A percentile compares a stretch with the other conserved stretches of the same genome.
phyloP scores from a whole-genome alignment of 2,797 vertebrate species.

The Miichthys miiuy region DNA sequence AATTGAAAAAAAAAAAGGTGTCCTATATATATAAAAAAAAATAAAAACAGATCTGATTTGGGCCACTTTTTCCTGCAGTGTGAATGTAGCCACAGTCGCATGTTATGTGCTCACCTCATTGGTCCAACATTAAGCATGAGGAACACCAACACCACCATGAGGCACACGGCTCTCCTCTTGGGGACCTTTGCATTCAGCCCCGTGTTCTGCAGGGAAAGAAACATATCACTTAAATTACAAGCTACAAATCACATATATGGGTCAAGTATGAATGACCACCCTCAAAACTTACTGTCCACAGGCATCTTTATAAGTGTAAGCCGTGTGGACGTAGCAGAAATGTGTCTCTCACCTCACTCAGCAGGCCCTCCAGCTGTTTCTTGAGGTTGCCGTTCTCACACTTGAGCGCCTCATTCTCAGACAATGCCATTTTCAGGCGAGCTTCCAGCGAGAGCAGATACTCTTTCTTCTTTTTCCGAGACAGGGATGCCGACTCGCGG shows the following conservation, averaged over 20 bases:
- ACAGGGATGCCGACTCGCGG: constrained; percentile 95
- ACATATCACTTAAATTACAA: constrained; percentile 4
- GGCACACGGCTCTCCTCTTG: constrained; percentile 92
- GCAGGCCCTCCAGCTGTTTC: constrained; percentile 91
- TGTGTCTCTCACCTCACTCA: constrained; percentile 87
- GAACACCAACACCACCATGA: constrained; percentile 92
- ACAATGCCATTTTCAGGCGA: constrained; percentile 89
- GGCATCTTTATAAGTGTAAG: neutral
- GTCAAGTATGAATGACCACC: neutral
- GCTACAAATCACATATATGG: neutral
- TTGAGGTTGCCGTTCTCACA: constrained; percentile 93
- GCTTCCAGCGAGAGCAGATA: constrained; percentile 93
- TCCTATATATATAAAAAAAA: no score
- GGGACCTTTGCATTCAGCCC: constrained; percentile 89
- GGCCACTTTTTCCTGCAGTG: no score
- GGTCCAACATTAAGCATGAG: constrained; percentile 90
- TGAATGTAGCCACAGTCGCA: neutral
- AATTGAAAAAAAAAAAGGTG: no score
- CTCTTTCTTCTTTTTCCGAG: constrained; percentile 97
- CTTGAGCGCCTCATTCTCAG: constrained; percentile 93
- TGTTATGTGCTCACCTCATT: constrained; percentile 85
- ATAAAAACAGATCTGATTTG: no score
- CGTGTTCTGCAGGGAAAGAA: constrained; percentile 85
- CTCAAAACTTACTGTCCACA: neutral
- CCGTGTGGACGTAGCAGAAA: neutral